Conservation (phyloP, 2,888 invertebrate species). For the Agrochola macilenta region DNA sequence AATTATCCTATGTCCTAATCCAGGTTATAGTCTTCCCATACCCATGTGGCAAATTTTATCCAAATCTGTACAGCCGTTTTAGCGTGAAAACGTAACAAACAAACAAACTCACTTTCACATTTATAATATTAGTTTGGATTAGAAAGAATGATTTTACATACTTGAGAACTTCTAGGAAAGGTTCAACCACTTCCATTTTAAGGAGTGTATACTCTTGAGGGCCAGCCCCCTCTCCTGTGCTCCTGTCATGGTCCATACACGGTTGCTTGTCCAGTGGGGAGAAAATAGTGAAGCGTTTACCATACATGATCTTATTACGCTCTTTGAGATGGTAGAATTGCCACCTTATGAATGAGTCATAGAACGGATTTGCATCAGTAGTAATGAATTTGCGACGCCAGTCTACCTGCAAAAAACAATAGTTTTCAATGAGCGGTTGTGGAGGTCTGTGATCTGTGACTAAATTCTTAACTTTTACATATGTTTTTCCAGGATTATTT, state of each 20-base stretch:
- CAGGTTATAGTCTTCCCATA: no score
- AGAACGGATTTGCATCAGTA: constrained; percentile 99
- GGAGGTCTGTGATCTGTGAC: background rate
- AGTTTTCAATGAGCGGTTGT: background rate
- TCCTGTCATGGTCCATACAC: constrained; percentile 99
- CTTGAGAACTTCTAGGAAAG: constrained; percentile 93
- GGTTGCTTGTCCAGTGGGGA: constrained; percentile 99
- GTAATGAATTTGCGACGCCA: constrained; percentile 99
- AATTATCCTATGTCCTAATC: no score
- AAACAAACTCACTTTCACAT: no score
- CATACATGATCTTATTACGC: constrained; percentile 97
- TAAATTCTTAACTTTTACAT: background rate
- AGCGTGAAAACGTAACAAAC: no score
- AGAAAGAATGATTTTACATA: constrained; percentile 75
- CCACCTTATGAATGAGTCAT: constrained; percentile 99
- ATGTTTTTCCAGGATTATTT: background rate
- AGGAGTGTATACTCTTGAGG: constrained; percentile 99
- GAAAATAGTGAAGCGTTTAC: constrained; percentile 98
- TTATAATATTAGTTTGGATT: background rate
- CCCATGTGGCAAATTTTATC: no score
- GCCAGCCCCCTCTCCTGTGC: constrained; percentile 98
- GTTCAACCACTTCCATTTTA: constrained; percentile 96
- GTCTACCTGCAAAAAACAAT: constrained; percentile 93
- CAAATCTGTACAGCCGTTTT: no score
- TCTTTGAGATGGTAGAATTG: constrained; percentile 97